A percentile compares a stretch with the other conserved stretches of the same genome.
These are phyloP conservation scores for Esox niger DNA, from an alignment of 2,113 vertebrate genomes.

Conservation along the genomic window DNA sequence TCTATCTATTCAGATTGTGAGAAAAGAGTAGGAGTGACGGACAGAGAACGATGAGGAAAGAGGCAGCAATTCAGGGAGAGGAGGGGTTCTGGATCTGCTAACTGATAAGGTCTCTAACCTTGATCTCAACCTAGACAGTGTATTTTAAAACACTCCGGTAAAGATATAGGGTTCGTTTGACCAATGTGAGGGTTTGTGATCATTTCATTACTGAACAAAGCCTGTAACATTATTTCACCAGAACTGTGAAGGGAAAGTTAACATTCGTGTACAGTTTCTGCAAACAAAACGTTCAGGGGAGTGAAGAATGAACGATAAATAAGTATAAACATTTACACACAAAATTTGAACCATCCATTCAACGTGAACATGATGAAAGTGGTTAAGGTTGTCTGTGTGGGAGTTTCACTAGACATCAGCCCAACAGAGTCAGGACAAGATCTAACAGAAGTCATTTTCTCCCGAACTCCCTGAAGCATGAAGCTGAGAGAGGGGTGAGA, in stretches of 20 bases:
- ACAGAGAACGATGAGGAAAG: not conserved
- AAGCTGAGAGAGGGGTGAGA: slow-evolving; percentile 11
- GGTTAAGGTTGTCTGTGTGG: too few species aligned
- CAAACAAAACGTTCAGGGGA: too few species aligned
- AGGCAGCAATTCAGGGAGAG: not conserved
- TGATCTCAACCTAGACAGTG: not conserved
- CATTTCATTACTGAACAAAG: too few species aligned
- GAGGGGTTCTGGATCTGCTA: not conserved
- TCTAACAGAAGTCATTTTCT: slow-evolving; percentile 23
- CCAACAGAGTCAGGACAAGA: not conserved
- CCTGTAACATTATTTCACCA: too few species aligned
- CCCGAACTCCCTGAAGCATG: slow-evolving; percentile 18
- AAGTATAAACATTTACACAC: too few species aligned
- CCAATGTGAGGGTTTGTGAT: too few species aligned
- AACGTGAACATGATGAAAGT: too few species aligned
- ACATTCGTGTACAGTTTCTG: too few species aligned
- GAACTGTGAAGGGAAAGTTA: too few species aligned
- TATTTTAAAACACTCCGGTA: not conserved
- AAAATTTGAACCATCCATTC: slow-evolving; percentile 8
- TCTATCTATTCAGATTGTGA: slow-evolving; percentile 9
- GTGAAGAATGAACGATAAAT: too few species aligned
- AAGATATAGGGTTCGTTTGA: slow-evolving; percentile 2
- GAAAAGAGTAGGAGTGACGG: slow-evolving; percentile 17
- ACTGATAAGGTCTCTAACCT: slow-evolving; percentile 35
- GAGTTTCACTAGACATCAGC: not conserved